A percentile compares a stretch with the other conserved stretches of the same genome.
Evolutionary conservation across 2,888 invertebrate species (phyloP).

Genomic region (Caenorhabditis sp.): DNA sequence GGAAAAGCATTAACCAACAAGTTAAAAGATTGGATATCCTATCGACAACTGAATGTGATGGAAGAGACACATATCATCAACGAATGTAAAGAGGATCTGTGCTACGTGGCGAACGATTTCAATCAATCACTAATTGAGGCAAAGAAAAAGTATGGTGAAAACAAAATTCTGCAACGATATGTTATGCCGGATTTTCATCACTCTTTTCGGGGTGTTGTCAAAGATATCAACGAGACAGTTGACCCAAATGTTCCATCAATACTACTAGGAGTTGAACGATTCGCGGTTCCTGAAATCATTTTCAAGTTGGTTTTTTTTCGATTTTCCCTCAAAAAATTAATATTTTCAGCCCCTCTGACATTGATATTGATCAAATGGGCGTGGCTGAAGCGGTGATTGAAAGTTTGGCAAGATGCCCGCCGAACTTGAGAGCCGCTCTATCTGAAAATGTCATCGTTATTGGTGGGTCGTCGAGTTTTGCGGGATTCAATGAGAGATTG

Average conservation of each 20-base stretch:
- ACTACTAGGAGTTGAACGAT: constrained; percentile 88
- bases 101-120: constrained; percentile 88
- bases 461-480: constrained; percentile 84
- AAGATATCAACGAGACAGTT: constrained; percentile 75
- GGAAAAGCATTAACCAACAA: constrained; percentile 97
- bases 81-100: constrained; percentile 96
- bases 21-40: constrained; percentile 94
- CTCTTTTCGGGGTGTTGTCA: constrained; percentile 37
- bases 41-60: constrained; percentile 86
- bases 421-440: constrained; percentile 79
- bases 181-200: constrained; percentile 91
- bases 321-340: too few relatives aligned
- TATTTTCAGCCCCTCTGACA: constrained; percentile 82
- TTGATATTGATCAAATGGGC: constrained; percentile 89
- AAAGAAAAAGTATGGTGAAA: constrained; percentile 24
- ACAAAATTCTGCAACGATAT: constrained; percentile 78
- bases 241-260: constrained; percentile 73
- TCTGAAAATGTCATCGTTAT: constrained; percentile 81
- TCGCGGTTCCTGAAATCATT: constrained; percentile 89
- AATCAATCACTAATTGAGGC: constrained; percentile 79
- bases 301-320: constrained; percentile 74
- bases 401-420: constrained; percentile 57
- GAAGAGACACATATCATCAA: constrained; percentile 72
- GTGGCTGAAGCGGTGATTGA: constrained; percentile 74
- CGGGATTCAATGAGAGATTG: constrained; percentile 84